These are phyloP conservation scores for Cossypha dichroa DNA, from an alignment of 2,797 vertebrate species.

Conservation along the genomic window DNA sequence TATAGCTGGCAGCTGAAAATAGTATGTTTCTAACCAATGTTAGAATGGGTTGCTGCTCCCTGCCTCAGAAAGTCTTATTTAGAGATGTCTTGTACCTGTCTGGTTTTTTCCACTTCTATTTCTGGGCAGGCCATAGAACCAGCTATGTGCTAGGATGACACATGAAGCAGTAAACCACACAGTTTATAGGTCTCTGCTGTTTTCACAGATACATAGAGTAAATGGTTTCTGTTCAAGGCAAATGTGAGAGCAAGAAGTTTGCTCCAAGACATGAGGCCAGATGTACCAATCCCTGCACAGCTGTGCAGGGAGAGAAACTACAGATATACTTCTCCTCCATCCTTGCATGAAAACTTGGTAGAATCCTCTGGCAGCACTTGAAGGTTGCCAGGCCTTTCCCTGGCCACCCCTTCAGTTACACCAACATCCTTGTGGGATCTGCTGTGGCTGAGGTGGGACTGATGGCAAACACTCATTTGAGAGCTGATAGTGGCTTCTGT, in stretches of 20 bases:
- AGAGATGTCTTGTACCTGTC: not conserved
- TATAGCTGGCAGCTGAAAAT: constrained; percentile 50
- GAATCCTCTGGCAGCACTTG: not conserved
- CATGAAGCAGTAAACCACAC: not conserved
- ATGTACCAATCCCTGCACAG: not conserved
- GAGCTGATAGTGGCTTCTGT: not conserved
- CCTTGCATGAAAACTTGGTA: not conserved
- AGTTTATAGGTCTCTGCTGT: not conserved
- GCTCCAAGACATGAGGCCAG: not conserved
- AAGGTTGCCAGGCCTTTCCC: not conserved
- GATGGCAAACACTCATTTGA: not conserved
- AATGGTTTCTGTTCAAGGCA: not conserved
- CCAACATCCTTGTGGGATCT: not conserved
- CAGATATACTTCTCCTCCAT: not conserved
- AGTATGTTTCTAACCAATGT: constrained; percentile 13
- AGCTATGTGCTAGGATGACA: not conserved
- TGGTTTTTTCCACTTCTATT: not conserved
- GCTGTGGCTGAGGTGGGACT: not conserved
- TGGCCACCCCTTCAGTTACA: not conserved
- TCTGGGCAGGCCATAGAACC: not conserved
- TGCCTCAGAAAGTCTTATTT: not conserved
- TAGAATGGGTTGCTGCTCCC: not conserved
- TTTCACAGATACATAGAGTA: not conserved
- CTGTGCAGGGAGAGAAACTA: not conserved
- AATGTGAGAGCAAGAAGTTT: not conserved